Evolutionary conservation across 2,113 vertebrate genomes (phyloP), one percentile per base, ranked within the genome.

Genomic region (Aegithalos caudatus): DNA sequence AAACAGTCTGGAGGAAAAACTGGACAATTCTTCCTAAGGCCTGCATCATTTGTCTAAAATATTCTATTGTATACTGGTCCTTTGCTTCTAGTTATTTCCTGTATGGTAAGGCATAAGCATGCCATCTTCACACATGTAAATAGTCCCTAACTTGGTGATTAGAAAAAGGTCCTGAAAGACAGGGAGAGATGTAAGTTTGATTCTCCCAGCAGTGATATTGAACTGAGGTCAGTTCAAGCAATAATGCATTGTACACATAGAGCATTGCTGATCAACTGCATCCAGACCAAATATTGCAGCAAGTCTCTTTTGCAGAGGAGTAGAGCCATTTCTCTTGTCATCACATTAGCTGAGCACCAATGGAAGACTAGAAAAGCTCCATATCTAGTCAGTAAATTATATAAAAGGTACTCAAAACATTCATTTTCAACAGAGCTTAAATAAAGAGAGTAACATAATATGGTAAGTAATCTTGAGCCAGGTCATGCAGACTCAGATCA

Each of bases 241-340:
- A 50, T 29, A 54, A 45, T 0, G 14, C n/a, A 79, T 33, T 0
- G 0, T 12, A 16, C 0, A 0, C 4, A 1, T 5, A 81, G 24
- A 71, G 9, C 42, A 37, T 20, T 1, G 5, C 38, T 54, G 44
- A 86, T 33, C 33, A 74, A 17, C 33, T 33, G 38, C 51, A n/a
- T 7, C 10, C 56, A 71, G 15, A 72, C 14, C 35, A 35, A 86
- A 79, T 19, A 71, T 2, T 57, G 13, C 28, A 45, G 54, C 35
- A 57, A 45, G 9, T 37, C 31, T 57, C 24, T 66, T 33, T 18
- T 19, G 42, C 35, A 79, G 37, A 80, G 21, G 11, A 10, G 47
- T 5, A 48, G 31, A 14, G 35, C 4, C n/a, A 22, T 56, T 37
- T 60, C 27, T 51, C 15, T 66, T 21, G 10, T 13, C 8, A 72